Conservation (phyloP, 2,888 invertebrate species). For the Lypha dubia region DNA sequence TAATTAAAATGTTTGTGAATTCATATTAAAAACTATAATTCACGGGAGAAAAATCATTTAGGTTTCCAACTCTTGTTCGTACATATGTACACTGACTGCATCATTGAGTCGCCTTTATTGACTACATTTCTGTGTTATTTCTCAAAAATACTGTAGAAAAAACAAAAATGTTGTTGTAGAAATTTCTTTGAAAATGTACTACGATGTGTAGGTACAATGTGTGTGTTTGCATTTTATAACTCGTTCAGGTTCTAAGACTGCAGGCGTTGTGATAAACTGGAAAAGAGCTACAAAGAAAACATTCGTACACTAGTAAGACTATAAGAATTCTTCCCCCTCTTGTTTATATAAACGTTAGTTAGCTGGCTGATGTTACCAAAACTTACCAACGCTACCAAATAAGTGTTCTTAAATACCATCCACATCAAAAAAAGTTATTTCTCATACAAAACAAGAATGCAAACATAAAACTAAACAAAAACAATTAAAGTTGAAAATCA, state of each 20-base stretch:
- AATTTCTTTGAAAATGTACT: conserved; percentile 43
- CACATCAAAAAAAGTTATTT: conserved; percentile 35
- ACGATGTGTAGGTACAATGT: neutral
- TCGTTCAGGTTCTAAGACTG: conserved; percentile 58
- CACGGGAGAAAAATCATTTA: neutral
- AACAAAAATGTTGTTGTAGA: conserved; percentile 42
- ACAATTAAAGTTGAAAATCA: conserved; percentile 53
- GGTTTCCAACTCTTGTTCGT: neutral
- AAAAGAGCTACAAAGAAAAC: conserved; percentile 20
- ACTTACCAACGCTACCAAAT: conserved; percentile 35
- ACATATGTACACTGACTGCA: neutral
- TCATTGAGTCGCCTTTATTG: neutral
- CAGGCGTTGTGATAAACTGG: conserved; percentile 50
- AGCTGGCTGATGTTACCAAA: conserved; percentile 46
- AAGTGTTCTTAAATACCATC: conserved; percentile 33
- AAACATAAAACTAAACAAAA: conserved; percentile 15
- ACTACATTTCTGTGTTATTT: conserved; percentile 7
- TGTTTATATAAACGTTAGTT: neutral
- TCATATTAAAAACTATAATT: neutral
- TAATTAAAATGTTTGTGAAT: too few species aligned
- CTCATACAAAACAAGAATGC: conserved; percentile 18
- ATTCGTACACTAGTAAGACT: neutral
- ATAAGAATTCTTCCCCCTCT: conserved; percentile 14
- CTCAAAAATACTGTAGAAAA: neutral
- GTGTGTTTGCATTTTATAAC: conserved; percentile 30